phyloP scores from a whole-genome alignment of 2,113 vertebrate species.

The Neodon shergylaensis region DNA sequence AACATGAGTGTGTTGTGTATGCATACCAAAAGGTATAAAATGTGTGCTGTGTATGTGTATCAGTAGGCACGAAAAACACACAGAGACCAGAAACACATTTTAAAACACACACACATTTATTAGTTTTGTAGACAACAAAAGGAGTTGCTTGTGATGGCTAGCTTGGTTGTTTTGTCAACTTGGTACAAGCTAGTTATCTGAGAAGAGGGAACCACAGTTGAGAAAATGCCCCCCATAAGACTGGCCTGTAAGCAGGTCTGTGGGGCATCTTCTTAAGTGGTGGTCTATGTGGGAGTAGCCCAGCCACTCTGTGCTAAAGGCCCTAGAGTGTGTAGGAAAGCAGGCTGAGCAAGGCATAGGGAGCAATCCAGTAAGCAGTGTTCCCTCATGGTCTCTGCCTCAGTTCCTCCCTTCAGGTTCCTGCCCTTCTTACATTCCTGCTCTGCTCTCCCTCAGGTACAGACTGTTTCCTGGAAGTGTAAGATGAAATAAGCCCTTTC shows the following conservation, averaged over 20 bases:
- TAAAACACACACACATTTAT: not conserved
- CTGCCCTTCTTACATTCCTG: not conserved
- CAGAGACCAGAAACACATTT: not conserved
- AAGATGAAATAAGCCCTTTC: not conserved
- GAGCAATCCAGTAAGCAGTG: not conserved
- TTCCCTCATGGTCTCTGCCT: not conserved
- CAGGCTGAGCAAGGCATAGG: not conserved
- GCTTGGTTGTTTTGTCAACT: not conserved
- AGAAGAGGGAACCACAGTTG: not conserved
- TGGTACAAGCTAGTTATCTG: not conserved
- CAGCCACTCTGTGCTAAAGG: not conserved
- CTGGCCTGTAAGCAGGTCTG: not conserved
- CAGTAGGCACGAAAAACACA: not conserved
- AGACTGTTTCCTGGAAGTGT: not conserved
- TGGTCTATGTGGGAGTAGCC: too few species aligned
- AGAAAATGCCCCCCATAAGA: not conserved
- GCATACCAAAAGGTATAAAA: not conserved
- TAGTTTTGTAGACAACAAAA: slow-evolving; percentile 25
- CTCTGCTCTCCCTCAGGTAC: not conserved
- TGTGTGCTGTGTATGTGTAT: not conserved
- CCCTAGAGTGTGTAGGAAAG: not conserved
- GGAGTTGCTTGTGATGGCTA: not conserved
- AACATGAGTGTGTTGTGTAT: not conserved
- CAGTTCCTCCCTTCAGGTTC: not conserved
- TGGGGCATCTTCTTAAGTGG: not conserved